These are phyloP conservation scores for Lasius fuliginosus DNA, from an alignment of 2,888 invertebrate species.

Conservation along the genomic window DNA sequence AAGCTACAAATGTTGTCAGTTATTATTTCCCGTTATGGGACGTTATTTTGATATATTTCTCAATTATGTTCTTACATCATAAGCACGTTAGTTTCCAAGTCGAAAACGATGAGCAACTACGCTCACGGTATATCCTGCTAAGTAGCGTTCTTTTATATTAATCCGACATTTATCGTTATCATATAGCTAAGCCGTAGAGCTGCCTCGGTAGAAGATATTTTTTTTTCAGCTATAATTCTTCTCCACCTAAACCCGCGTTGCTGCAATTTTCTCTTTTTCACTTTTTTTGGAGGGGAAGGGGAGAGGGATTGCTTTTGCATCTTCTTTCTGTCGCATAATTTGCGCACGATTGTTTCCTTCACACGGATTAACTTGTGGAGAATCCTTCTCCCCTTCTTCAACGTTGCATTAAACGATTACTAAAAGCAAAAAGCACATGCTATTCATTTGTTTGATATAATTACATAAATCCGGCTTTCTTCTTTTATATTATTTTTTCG, in stretches of 20 bases:
- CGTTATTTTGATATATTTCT: conserved; percentile 26
- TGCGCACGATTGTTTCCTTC: neutral
- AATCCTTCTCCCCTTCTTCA: neutral
- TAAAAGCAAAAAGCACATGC: neutral
- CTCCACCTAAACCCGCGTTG: neutral
- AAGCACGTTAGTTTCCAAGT: conserved; percentile 7
- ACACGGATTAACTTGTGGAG: neutral
- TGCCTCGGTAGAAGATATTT: neutral
- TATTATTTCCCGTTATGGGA: neutral
- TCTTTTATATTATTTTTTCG: neutral
- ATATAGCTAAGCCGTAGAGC: neutral
- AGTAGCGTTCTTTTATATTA: conserved; percentile 41
- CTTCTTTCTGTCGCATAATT: conserved; percentile 14
- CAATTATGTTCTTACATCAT: conserved; percentile 26
- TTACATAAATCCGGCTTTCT: neutral
- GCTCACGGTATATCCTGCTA: neutral
- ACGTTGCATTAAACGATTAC: neutral
- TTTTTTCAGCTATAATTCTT: conserved; percentile 9
- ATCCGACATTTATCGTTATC: conserved; percentile 35
- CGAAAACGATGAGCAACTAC: conserved; percentile 2
- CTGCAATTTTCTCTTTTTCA: neutral
- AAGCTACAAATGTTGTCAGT: neutral
- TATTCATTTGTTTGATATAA: neutral
- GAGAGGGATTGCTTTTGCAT: neutral
- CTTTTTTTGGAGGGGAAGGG: neutral